Conservation (phyloP, 2,113 vertebrate species). For the Centropristis striata region DNA sequence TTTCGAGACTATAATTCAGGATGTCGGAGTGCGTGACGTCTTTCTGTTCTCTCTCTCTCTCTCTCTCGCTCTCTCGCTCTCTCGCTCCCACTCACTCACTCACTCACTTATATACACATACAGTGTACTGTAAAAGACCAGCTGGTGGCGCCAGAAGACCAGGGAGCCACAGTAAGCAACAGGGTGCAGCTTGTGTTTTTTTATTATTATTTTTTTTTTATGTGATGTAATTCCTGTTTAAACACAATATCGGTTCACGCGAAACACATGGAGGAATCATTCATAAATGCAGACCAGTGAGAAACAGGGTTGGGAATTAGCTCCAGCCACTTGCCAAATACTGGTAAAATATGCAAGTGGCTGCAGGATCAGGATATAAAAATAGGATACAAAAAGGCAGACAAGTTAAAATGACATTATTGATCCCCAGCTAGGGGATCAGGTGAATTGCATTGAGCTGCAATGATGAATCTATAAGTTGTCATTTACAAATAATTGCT, state of each 20-base stretch:
- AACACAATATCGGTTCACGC: not conserved
- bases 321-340: too few species aligned
- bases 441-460: too few species aligned
- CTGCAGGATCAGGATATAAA: too few species aligned
- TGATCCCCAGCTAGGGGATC: too few species aligned
- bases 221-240: conserved; percentile 7
- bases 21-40: not conserved
- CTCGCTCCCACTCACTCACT: not conserved
- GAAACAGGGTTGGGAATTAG: not conserved
- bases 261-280: not conserved
- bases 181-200: not conserved
- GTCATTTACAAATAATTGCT: too few species aligned
- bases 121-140: conserved; percentile 7
- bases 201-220: conserved; percentile 1
- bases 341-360: too few species aligned
- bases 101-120: not conserved
- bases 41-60: not conserved
- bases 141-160: conserved; percentile 65
- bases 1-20: conserved; percentile 1
- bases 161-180: not conserved
- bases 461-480: too few species aligned
- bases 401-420: too few species aligned
- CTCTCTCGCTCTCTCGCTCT: not conserved
- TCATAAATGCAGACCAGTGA: not conserved
- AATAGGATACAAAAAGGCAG: too few species aligned